phyloP scores from a whole-genome alignment of 2,888 invertebrate species.

The Volucella inanis region DNA sequence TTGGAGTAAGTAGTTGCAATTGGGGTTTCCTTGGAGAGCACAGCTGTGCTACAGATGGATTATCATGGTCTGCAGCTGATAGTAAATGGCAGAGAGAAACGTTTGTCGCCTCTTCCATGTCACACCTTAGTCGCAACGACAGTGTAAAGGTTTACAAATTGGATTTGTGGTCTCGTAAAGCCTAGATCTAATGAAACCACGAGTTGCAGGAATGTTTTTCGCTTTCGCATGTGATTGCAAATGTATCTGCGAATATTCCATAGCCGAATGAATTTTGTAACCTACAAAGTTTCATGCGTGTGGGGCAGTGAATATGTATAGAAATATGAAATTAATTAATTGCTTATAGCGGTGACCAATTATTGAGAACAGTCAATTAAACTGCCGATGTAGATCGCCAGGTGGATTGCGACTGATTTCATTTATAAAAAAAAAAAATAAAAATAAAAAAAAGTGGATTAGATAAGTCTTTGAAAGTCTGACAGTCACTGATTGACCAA shows the following conservation, averaged over 20 bases:
- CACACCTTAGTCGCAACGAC: slow-evolving; percentile 59
- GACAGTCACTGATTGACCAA: no score
- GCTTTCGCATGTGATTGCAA: slow-evolving; percentile 30
- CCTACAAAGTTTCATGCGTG: not conserved
- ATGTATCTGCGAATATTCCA: slow-evolving; percentile 38
- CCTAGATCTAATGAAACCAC: slow-evolving; percentile 19
- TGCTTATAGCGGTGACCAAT: slow-evolving; percentile 65
- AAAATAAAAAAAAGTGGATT: no score
- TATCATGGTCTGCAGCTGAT: slow-evolving; percentile 53
- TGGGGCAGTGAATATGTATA: slow-evolving; percentile 62
- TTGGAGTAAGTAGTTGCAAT: slow-evolving; percentile 24
- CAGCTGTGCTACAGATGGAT: slow-evolving; percentile 64
- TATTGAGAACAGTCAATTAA: slow-evolving; percentile 69
- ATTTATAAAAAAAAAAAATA: not conserved
- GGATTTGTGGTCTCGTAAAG: slow-evolving; percentile 5
- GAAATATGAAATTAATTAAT: slow-evolving; percentile 73
- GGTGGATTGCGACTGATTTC: slow-evolving; percentile 61
- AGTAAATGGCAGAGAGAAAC: slow-evolving; percentile 49
- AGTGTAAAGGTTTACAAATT: slow-evolving; percentile 11
- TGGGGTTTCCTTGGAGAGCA: slow-evolving; percentile 18
- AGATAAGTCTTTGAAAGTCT: no score
- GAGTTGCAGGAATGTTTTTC: slow-evolving; percentile 11
- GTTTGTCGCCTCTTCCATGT: slow-evolving; percentile 72
- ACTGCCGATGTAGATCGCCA: slow-evolving; percentile 56
- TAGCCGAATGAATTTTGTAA: not conserved